Conservation (phyloP, 2,797 vertebrate genomes). For the Picus viridis region DNA sequence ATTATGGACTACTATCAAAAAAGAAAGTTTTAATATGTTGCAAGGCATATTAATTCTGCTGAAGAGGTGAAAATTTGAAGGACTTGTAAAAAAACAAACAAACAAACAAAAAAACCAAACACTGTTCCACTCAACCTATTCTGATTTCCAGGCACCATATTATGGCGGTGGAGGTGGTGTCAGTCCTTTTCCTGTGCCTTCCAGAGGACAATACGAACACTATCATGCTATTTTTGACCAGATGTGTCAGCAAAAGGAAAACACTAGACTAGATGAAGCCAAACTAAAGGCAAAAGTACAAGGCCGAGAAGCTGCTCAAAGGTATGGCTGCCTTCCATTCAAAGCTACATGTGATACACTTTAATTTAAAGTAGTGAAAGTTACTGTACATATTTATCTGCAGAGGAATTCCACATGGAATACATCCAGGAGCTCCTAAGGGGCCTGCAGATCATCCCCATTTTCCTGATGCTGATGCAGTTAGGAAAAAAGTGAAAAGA, state of each 20-base stretch:
- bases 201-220: slow-evolving; percentile 84
- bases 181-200: slow-evolving; percentile 66
- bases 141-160: slow-evolving; percentile 79
- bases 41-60: not conserved
- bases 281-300: slow-evolving; percentile 53
- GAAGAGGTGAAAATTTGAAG: not conserved
- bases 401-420: slow-evolving; percentile 77
- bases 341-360: slow-evolving; percentile 7
- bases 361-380: slow-evolving; percentile 66
- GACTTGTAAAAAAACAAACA: not conserved
- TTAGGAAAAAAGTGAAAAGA: slow-evolving; percentile 88
- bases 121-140: slow-evolving; percentile 6
- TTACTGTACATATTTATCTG: slow-evolving; percentile 69
- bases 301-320: slow-evolving; percentile 60
- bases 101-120: too few relatives aligned
- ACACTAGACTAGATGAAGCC: slow-evolving; percentile 64
- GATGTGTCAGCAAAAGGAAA: slow-evolving; percentile 81
- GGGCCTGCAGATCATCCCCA: slow-evolving; percentile 73
- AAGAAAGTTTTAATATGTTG: not conserved
- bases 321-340: slow-evolving; percentile 66
- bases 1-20: not conserved
- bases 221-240: slow-evolving; percentile 87
- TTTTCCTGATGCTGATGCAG: slow-evolving; percentile 77
- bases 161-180: slow-evolving; percentile 82
- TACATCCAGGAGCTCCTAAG: slow-evolving; percentile 79